Evolutionary conservation across 2,888 invertebrate species (phyloP).

Genomic region (Ceratothoa steindachneri): DNA sequence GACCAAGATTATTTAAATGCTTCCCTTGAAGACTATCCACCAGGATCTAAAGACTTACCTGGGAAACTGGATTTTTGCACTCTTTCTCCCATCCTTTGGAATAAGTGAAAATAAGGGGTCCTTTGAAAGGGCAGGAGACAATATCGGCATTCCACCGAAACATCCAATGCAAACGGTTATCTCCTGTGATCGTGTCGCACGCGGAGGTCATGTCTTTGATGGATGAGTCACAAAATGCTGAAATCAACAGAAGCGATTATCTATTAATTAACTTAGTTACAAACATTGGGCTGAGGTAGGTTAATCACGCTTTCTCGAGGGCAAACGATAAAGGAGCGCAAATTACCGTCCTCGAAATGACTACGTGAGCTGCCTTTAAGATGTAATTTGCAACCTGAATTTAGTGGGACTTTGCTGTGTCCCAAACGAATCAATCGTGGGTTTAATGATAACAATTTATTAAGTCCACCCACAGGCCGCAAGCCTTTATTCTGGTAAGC

Average conservation of each 20-base stretch:
- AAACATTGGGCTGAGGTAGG: background rate
- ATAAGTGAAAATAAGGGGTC: constrained; percentile 91
- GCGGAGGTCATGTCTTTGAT: constrained; percentile 62
- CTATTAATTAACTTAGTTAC: background rate
- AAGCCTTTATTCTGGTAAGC: too few species aligned
- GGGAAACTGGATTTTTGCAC: constrained; percentile 34
- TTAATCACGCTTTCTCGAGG: background rate
- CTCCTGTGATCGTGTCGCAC: constrained; percentile 82
- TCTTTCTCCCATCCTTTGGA: constrained; percentile 67
- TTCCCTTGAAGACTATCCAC: background rate
- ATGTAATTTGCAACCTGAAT: too few species aligned
- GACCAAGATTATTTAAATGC: background rate
- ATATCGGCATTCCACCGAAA: constrained; percentile 83
- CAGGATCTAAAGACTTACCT: too few species aligned
- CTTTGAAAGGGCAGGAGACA: constrained; percentile 82
- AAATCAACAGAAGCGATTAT: background rate
- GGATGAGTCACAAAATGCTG: constrained; percentile 30
- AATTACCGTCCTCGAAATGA: too few species aligned
- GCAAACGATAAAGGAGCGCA: background rate
- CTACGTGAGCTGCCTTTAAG: too few species aligned
- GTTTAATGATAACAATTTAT: too few species aligned
- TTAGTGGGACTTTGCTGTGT: too few species aligned
- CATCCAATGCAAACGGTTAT: constrained; percentile 82
- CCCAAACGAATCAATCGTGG: too few species aligned
- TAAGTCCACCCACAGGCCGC: too few species aligned